Evolutionary conservation across 1,140 invertebrate species (phyloP).

Genomic region (Cherax destructor): DNA sequence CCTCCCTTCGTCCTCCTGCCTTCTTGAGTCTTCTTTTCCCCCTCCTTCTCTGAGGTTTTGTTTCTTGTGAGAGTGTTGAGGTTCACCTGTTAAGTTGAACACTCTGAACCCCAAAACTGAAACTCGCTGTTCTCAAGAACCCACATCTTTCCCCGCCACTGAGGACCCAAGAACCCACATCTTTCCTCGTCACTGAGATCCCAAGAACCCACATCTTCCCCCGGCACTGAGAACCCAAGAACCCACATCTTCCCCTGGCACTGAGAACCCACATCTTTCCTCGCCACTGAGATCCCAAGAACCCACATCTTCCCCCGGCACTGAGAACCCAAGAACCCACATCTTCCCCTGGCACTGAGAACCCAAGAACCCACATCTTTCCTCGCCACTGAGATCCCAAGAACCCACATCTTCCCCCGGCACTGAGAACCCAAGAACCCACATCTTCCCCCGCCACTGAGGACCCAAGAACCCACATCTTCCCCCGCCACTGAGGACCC

Average conservation of each 20-base stretch:
- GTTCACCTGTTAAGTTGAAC: too few relatives aligned
- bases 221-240: constrained; percentile 56
- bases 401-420: constrained; percentile 41
- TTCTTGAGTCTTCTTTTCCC: too few relatives aligned
- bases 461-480: constrained; percentile 44
- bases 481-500: constrained; percentile 50
- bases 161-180: constrained; percentile 47
- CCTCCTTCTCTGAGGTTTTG: too few relatives aligned
- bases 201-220: constrained; percentile 47
- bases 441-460: constrained; percentile 50
- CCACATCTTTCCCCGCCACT: constrained; percentile 49
- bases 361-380: constrained; percentile 48
- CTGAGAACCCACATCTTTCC: constrained; percentile 50
- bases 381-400: constrained; percentile 50
- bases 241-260: constrained; percentile 37
- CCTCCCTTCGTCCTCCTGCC: too few relatives aligned
- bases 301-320: constrained; percentile 39
- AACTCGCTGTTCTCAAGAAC: constrained; percentile 31
- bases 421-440: constrained; percentile 52
- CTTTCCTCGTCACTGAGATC: constrained; percentile 46
- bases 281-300: constrained; percentile 55
- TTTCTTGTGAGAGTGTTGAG: too few relatives aligned
- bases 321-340: constrained; percentile 49
- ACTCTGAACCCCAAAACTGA: neutral
- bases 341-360: constrained; percentile 50